Evolutionary conservation across 2,888 invertebrate species (phyloP).

Genomic region (Drosophila ezoana): DNA sequence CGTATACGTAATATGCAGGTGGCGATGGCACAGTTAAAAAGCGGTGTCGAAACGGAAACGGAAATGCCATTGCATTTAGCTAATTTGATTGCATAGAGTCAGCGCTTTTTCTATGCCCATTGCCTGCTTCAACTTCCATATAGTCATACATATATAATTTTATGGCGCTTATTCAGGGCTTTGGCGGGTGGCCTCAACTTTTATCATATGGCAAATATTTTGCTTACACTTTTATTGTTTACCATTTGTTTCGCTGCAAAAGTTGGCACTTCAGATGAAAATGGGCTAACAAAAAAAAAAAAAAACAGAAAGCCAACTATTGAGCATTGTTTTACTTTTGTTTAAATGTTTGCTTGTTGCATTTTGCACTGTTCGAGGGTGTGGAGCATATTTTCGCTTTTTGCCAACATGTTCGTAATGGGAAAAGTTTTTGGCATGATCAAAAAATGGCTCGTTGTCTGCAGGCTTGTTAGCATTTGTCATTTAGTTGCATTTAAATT

Average conservation of each 20-base stretch:
- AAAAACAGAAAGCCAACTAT: constrained; percentile 44
- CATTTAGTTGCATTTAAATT: constrained; percentile 32
- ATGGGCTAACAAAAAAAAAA: constrained; percentile 22
- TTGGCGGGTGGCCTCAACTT: constrained; percentile 52
- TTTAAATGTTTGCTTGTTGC: constrained; percentile 68
- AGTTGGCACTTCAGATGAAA: constrained; percentile 39
- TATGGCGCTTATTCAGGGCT: constrained; percentile 2
- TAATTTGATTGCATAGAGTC: constrained; percentile 64
- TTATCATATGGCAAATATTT: constrained; percentile 69
- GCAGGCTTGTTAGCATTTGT: constrained; percentile 32
- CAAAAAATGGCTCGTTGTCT: constrained; percentile 47
- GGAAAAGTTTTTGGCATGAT: constrained; percentile 62
- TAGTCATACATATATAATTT: constrained; percentile 5
- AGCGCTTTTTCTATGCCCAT: constrained; percentile 13
- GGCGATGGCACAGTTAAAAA: constrained; percentile 20
- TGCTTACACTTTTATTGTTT: constrained; percentile 57
- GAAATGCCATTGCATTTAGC: constrained; percentile 58
- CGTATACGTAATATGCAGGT: constrained; percentile 13
- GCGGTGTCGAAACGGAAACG: constrained; percentile 28
- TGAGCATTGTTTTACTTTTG: constrained; percentile 62
- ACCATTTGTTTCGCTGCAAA: constrained; percentile 44
- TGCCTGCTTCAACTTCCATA: constrained; percentile 12
- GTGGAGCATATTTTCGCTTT: constrained; percentile 16
- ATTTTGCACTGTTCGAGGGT: constrained; percentile 31
- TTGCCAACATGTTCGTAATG: constrained; percentile 61